Base-by-base conservation (phyloP, 2,888 invertebrate species). In the Zaprionus obscuricornis region DNA sequence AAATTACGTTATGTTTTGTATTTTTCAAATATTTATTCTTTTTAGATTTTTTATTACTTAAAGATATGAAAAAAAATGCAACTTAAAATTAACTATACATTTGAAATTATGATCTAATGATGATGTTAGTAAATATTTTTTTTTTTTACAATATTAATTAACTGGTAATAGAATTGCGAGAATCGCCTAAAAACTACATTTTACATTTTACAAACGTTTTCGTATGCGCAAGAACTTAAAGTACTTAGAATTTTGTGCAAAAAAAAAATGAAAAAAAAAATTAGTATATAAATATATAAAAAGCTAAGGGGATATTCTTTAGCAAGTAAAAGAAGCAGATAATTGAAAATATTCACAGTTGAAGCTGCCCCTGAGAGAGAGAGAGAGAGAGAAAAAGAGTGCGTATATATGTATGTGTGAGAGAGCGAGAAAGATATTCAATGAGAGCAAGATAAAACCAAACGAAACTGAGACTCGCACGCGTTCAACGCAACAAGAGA, bases 401-500 rank as follows among this genome's bases (percentile, higher is more conserved):
- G 57, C 64, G 14, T n/a, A n/a, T n/a, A n/a, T n/a, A n/a, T n/a
- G n/a, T n/a, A n/a, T n/a, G n/a, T n/a, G n/a, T n/a, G n/a, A n/a
- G n/a, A n/a, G n/a, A n/a, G n/a, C n/a, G n/a, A n/a, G 54, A 55
- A 58, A 43, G 16, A 24, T 24, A 43, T 14, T 22, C 24, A 26
- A 42, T n/a, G n/a, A 27, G 42, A 45, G 31, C 13, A 13, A 27
- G 31, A n/a, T 11, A 22, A 14, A 39, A 37, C 26, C 17, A 14
- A 20, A 31, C 11, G 22, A 42, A 49, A 52, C 40, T 55, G 46
- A 54, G 46, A 73, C 67, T 66, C 68, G 66, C 59, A 67, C 62
- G 85, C 86, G 88, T 86, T 86, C 85, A 86, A 87, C 86, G 86
- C 87, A 69, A 74, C 73, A 66, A 69, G 69, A n/a, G n/a, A n/a